Evolutionary conservation across 2,113 vertebrate genomes (phyloP), one percentile per base, ranked within the genome.

Genomic region (Perca flavescens): DNA sequence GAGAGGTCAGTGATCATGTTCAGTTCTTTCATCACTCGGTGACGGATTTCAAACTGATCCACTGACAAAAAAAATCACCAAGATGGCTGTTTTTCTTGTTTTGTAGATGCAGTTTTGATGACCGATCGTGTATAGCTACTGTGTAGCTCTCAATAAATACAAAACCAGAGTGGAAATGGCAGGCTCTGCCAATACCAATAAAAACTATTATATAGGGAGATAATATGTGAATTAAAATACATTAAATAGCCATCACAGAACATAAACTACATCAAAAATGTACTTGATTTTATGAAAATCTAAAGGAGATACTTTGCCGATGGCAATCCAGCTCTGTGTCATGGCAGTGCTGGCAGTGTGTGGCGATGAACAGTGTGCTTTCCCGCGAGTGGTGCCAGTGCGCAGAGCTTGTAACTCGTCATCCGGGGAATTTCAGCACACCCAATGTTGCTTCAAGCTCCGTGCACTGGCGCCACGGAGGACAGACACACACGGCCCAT

Each of bases 1-100:
- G 86, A 94, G 83, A 61, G 98, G 98, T 98, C 90, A 90, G 95
- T 56, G 21, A 57, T 11, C 13, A 43, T 10, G 40, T 43, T 43
- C 40, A 43, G 10, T 61, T 34, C 17, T 34, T 61, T 19, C 57
- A 36, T 34, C 5, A 16, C 43, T 34, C 17, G 12, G 25, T 16
- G 57, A 61, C 25, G 0, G 7, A 1, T 58, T 31, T 72, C 22
- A 57, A 31, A 47, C 22, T 16, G 43, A 49, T 17, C 16, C 36
- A 7, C 36, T 25, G 34, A 46, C 4, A 40, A 31, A 25, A 16
- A 16, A 25, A 49, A 49, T 1, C 6, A 31, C 36, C 2, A 7
- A 61, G n/a, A 3, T 17, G 43, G 2, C n/a, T 12, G 15, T 34
- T n/a, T 19, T 25, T 49, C 34, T 22, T 19, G 31, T 31, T 40